Evolutionary conservation across 1,140 invertebrate genomes (phyloP).

Genomic region (Neoseiulus cucumeris): DNA sequence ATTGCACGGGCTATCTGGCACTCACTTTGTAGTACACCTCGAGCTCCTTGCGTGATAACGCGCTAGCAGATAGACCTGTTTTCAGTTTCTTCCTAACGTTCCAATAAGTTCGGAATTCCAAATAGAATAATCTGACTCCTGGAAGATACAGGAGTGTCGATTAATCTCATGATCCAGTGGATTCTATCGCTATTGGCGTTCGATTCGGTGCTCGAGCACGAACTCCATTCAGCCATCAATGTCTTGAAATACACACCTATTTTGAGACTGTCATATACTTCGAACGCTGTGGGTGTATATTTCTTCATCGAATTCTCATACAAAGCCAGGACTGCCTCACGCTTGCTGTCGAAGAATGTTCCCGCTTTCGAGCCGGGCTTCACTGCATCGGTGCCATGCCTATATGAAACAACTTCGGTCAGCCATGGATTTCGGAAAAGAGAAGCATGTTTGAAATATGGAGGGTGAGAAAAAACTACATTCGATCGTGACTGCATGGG

Average conservation of each 20-base stretch:
- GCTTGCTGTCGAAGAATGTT: background rate
- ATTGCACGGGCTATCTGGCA: background rate
- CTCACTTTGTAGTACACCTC: background rate
- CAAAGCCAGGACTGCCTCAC: background rate
- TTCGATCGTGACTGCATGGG: no score
- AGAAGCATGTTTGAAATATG: no score
- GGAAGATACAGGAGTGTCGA: background rate
- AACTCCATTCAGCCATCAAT: background rate
- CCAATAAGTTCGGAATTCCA: background rate
- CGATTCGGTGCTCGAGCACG: no score
- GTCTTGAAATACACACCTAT: background rate
- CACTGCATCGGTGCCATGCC: background rate
- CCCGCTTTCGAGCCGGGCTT: background rate
- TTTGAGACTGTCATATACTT: background rate
- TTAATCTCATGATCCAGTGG: background rate
- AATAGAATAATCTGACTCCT: background rate
- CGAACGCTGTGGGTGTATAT: background rate
- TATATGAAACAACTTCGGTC: background rate
- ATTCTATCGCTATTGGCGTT: background rate
- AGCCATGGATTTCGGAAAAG: no score
- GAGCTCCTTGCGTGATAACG: background rate
- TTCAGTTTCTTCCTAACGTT: background rate
- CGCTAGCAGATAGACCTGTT: background rate
- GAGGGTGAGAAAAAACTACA: no score
- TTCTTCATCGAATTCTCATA: background rate